Percentiles rank a stretch among this genome's conserved stretches.
These are phyloP conservation scores for Ifrita kowaldi DNA, from an alignment of 2,113 vertebrate genomes.

Conservation along the genomic window DNA sequence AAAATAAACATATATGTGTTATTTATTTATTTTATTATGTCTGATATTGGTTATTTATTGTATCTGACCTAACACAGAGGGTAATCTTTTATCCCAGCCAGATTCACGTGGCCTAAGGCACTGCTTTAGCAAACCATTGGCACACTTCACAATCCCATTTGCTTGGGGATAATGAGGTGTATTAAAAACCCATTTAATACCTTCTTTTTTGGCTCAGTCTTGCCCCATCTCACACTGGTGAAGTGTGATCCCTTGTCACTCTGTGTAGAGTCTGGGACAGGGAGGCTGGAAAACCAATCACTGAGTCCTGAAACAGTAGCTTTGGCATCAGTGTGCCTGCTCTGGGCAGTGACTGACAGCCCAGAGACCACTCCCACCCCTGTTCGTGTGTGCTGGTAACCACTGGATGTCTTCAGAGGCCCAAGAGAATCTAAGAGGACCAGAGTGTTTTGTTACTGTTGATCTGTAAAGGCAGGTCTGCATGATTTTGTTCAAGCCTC, in stretches of 20 bases:
- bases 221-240: too few species aligned
- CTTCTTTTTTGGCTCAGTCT: background rate
- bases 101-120: background rate
- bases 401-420: background rate
- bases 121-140: background rate
- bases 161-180: background rate
- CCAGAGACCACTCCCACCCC: background rate
- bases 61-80: background rate
- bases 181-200: background rate
- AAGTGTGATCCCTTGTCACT: background rate
- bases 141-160: accelerated
- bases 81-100: background rate
- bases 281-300: background rate
- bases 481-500: background rate
- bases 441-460: background rate
- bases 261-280: too few species aligned
- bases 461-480: background rate
- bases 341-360: background rate
- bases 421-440: background rate
- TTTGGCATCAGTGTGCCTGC: background rate
- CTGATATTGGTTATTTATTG: background rate
- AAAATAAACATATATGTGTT: background rate
- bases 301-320: background rate
- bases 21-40: background rate
- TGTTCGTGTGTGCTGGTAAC: accelerated